Evolutionary conservation across 2,797 vertebrate genomes (phyloP), one percentile per base, ranked within the genome.

Genomic region (Heterohyrax brucei): DNA sequence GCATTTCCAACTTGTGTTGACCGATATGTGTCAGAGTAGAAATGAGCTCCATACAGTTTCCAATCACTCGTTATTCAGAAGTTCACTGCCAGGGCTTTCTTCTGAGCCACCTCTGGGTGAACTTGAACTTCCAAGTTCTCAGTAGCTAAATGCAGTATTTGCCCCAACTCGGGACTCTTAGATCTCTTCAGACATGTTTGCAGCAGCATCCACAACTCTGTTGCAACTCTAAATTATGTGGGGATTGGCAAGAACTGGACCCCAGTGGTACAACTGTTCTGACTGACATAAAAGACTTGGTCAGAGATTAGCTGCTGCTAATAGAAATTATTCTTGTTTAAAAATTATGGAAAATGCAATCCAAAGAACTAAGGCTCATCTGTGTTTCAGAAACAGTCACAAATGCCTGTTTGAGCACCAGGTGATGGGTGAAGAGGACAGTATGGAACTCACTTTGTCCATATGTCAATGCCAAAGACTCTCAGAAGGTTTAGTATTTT

Each of bases 301-400:
- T 62, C 19, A 28, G 53, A 81, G 46, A 86, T 68, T 56, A 56
- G 18, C 44, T 79, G 3, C 48, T 70, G 5, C 50, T 92, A 59
- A 87, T 14, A 53, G 33, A 78, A 68, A n/a, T 5, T 8, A 68
- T 56, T 30, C 90, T 92, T 90, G 19, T 82, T 85, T 93, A 62
- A 87, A 90, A 73, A 33, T 12, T 66, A 1, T 77, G 13, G 9
- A 59, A 44, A 88, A 10, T 82, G 92, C 8, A 62, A 26, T 59
- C 26, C 72, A 90, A 44, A 82, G 79, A 76, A 84, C 21, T 73
- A 56, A 84, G 81, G 77, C 44, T 86, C 30, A 30, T 33, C 33
- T 4, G 6, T 28, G 1, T 87, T 59, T 66, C 89, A 26, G 78
- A 83, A 80, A 87, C 53, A 93, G 91, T 73, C 83, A 61, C 6